A percentile compares a stretch with the other conserved stretches of the same genome.
Conservation (phyloP, 2,113 vertebrate genomes). For the Gopherus evgoodei region DNA sequence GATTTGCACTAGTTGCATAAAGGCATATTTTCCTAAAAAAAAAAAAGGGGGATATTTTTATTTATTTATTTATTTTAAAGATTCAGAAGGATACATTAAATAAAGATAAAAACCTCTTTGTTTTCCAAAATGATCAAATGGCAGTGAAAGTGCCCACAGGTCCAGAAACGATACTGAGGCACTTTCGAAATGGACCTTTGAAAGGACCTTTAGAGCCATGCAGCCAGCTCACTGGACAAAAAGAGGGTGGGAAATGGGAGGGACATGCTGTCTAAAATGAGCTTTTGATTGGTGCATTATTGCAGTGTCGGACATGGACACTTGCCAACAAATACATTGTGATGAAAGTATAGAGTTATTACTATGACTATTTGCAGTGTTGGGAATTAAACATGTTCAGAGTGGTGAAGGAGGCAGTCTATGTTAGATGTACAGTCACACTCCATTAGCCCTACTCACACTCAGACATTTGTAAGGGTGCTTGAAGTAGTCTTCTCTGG, state of each 20-base stretch:
- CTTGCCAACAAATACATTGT: background rate
- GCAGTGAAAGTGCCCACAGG: background rate
- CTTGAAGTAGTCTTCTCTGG: background rate
- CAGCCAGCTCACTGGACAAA: background rate
- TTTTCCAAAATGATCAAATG: background rate
- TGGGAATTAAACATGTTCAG: background rate
- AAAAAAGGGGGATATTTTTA: background rate
- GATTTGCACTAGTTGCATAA: background rate
- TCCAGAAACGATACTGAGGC: background rate
- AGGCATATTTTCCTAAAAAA: background rate
- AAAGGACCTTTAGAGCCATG: background rate
- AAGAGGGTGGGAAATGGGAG: background rate
- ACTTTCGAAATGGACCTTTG: background rate
- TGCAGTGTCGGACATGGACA: background rate
- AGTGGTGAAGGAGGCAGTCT: too few relatives aligned
- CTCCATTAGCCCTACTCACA: background rate
- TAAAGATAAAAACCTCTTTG: background rate
- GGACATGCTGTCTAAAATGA: background rate
- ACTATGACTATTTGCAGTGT: background rate
- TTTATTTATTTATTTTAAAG: background rate
- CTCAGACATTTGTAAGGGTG: accelerated
- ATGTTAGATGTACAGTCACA: background rate
- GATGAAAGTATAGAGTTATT: background rate
- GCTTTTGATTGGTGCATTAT: background rate
- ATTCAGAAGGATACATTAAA: background rate